A percentile compares a stretch with the other conserved stretches of the same genome.
phyloP scores from a whole-genome alignment of 30 jellyfish, hydroid and myxozoan species.

The Sanderia malayensis region DNA sequence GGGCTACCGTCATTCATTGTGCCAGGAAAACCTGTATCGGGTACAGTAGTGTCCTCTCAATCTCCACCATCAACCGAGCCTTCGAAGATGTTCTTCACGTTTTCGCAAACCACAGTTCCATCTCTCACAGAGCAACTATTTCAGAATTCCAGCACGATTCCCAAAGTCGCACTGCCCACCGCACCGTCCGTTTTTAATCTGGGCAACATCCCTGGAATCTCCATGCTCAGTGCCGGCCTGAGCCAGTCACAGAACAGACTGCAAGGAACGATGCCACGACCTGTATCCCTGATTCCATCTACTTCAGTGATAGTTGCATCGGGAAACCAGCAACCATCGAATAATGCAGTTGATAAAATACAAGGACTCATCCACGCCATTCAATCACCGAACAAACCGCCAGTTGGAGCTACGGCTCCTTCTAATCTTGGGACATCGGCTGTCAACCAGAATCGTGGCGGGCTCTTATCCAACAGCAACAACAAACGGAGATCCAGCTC shows the following conservation, averaged over 20 bases:
- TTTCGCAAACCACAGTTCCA: constrained; percentile 42
- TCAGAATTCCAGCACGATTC: constrained; percentile 41
- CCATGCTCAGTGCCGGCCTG: constrained; percentile 33
- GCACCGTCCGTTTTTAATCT: constrained; percentile 42
- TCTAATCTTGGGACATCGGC: background rate
- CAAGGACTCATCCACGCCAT: constrained; percentile 66
- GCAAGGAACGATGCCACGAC: constrained; percentile 30
- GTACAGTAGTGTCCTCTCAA: background rate
- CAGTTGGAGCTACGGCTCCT: background rate
- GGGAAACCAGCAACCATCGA: constrained; percentile 20
- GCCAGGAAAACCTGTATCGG: constrained; percentile 38
- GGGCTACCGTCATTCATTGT: constrained; percentile 37
- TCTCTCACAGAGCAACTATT: constrained; percentile 58
- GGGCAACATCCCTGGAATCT: constrained; percentile 48
- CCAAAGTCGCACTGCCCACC: constrained; percentile 34
- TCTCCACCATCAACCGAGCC: constrained; percentile 14
- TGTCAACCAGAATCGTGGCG: background rate
- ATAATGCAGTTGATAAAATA: constrained; percentile 40
- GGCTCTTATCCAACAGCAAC: too few species aligned
- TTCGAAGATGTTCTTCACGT: constrained; percentile 38
- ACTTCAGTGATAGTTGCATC: constrained; percentile 49
- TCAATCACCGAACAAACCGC: constrained; percentile 30
- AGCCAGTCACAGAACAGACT: constrained; percentile 6
- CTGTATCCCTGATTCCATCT: constrained; percentile 38
- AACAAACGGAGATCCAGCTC: background rate